Conservation (phyloP, 2,113 vertebrate species). For the Columbina picui region DNA sequence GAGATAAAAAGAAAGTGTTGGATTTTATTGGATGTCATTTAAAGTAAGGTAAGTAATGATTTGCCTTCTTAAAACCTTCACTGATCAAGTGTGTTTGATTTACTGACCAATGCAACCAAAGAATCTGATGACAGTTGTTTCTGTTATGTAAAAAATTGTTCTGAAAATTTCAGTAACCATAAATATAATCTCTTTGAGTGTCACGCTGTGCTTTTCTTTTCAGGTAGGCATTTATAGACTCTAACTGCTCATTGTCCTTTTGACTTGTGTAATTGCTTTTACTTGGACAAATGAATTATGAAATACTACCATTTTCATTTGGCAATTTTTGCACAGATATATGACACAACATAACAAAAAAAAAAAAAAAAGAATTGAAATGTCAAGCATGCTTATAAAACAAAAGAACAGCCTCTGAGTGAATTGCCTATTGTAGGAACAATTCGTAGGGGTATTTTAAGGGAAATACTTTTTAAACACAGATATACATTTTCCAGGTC, state of each 20-base stretch:
- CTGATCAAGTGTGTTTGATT: background rate
- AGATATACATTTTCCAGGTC: background rate
- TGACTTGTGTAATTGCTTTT: slow-evolving; percentile 3
- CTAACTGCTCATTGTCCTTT: background rate
- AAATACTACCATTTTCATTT: slow-evolving; percentile 17
- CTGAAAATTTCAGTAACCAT: background rate
- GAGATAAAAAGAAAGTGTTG: background rate
- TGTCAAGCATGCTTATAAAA: background rate
- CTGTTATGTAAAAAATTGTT: background rate
- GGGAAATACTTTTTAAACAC: background rate
- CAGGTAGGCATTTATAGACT: background rate
- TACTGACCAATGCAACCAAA: background rate
- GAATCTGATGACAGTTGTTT: background rate
- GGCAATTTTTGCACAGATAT: slow-evolving; percentile 6
- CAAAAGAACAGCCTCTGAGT: background rate
- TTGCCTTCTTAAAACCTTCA: background rate
- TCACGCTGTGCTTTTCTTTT: background rate
- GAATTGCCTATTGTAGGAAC: background rate
- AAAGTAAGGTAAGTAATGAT: background rate
- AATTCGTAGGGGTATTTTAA: background rate
- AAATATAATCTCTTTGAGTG: background rate
- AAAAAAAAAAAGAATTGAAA: slow-evolving; percentile 6
- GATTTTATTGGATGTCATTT: background rate
- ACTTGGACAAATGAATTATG: slow-evolving; percentile 16
- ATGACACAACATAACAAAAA: background rate